Conservation (phyloP, 2,797 vertebrate species). For the Mionectes olivaceus region DNA sequence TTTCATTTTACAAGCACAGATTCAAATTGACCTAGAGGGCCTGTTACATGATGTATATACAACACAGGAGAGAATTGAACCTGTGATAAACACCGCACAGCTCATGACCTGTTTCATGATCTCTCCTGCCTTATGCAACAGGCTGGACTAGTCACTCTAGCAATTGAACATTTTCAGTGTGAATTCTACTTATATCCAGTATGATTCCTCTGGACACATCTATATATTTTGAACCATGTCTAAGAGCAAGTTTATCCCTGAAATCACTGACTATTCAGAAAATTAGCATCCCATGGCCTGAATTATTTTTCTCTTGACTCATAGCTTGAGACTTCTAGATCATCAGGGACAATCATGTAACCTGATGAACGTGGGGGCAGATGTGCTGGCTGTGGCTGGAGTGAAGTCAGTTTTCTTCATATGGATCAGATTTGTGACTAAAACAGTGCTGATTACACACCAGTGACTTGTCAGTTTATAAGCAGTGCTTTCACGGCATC, state of each 20-base stretch:
- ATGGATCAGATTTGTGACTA: background rate
- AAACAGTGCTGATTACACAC: background rate
- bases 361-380: background rate
- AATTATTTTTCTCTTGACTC: background rate
- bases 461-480: background rate
- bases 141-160: background rate
- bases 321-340: background rate
- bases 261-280: background rate
- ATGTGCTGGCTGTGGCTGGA: background rate
- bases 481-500: background rate
- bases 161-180: background rate
- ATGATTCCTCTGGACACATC: background rate
- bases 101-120: background rate
- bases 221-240: background rate
- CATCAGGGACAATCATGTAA: background rate
- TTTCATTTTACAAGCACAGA: background rate
- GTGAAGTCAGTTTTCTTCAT: background rate
- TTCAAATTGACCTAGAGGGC: background rate
- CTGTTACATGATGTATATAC: background rate
- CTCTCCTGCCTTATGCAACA: background rate
- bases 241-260: background rate
- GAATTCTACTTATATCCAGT: background rate
- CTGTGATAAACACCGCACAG: fast-evolving
- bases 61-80: fast-evolving
- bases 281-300: background rate